These are phyloP conservation scores for Pangasianodon hypophthalmus DNA, from an alignment of 2,113 vertebrate species.

Conservation along the genomic window DNA sequence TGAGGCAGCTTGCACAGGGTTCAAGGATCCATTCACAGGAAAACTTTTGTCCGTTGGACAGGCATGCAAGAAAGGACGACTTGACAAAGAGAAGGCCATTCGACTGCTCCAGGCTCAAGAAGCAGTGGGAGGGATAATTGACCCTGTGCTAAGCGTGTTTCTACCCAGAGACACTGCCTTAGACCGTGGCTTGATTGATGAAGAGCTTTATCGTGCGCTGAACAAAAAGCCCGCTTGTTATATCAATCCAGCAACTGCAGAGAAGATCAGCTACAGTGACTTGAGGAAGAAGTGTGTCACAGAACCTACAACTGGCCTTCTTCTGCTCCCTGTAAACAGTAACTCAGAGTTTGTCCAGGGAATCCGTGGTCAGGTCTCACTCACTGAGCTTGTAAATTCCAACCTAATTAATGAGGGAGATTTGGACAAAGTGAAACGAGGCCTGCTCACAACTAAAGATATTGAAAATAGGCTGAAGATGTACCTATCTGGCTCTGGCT, in stretches of 20 bases:
- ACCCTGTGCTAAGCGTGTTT: conserved; percentile 90
- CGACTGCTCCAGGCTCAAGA: conserved; percentile 91
- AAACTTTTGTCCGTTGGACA: conserved; percentile 88
- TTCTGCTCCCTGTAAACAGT: conserved; percentile 80
- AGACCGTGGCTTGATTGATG: conserved; percentile 88
- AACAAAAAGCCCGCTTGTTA: conserved; percentile 87
- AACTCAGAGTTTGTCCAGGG: conserved; percentile 82
- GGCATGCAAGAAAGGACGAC: conserved; percentile 85
- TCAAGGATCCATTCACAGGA: conserved; percentile 90
- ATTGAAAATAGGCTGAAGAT: conserved; percentile 86
- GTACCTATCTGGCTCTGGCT: conserved; percentile 89
- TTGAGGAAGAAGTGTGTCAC: conserved; percentile 82
- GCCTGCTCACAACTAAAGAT: conserved; percentile 80
- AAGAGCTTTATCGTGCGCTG: conserved; percentile 84
- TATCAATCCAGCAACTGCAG: conserved; percentile 82
- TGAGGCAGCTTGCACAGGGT: conserved; percentile 89
- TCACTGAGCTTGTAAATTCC: conserved; percentile 78
- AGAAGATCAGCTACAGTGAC: conserved; percentile 84
- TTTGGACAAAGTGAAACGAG: conserved; percentile 75
- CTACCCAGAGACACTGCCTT: conserved; percentile 87
- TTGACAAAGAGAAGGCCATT: conserved; percentile 82
- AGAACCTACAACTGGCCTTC: conserved; percentile 85
- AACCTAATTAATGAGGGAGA: conserved; percentile 82
- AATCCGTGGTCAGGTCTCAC: conserved; percentile 79
- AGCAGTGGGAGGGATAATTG: conserved; percentile 88